Evolutionary conservation across 1,140 invertebrate species (phyloP).

Genomic region (Octopus bimaculoides): DNA sequence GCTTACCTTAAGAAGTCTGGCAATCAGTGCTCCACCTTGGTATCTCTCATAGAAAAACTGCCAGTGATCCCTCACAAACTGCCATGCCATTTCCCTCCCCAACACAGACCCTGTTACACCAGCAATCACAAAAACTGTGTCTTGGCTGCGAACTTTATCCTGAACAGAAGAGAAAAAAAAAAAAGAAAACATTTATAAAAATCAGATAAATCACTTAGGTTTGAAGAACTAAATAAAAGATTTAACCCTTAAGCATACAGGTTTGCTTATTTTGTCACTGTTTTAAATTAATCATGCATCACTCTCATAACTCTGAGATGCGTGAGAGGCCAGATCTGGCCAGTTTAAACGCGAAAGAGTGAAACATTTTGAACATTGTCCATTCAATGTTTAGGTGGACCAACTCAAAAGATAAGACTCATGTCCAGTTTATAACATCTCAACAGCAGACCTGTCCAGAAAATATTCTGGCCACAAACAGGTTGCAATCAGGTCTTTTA

Average conservation of each 20-base stretch:
- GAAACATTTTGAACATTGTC: too few relatives aligned
- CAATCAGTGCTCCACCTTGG: conserved; percentile 75
- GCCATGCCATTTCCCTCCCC: conserved; percentile 83
- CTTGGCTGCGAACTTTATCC: conserved; percentile 87
- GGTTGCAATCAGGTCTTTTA: too few relatives aligned
- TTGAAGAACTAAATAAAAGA: neutral
- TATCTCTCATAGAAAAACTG: conserved; percentile 73
- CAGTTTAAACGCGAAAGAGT: too few relatives aligned
- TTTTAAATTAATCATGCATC: too few relatives aligned
- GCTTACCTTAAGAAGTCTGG: conserved; percentile 71
- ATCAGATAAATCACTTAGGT: neutral
- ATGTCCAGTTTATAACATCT: too few relatives aligned
- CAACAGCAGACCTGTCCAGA: too few relatives aligned
- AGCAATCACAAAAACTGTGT: conserved; percentile 83
- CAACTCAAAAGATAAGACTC: too few relatives aligned
- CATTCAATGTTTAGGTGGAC: too few relatives aligned
- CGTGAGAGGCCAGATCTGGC: too few relatives aligned
- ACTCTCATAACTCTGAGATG: too few relatives aligned
- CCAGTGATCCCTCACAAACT: conserved; percentile 88
- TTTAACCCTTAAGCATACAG: neutral
- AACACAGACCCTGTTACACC: conserved; percentile 69
- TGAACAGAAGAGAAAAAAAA: conserved; percentile 50
- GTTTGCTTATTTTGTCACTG: too few relatives aligned
- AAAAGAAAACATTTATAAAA: neutral
- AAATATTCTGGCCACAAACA: too few relatives aligned